Evolutionary conservation across 1,140 invertebrate species (phyloP).

Genomic region (Rhopalosiphum padi): DNA sequence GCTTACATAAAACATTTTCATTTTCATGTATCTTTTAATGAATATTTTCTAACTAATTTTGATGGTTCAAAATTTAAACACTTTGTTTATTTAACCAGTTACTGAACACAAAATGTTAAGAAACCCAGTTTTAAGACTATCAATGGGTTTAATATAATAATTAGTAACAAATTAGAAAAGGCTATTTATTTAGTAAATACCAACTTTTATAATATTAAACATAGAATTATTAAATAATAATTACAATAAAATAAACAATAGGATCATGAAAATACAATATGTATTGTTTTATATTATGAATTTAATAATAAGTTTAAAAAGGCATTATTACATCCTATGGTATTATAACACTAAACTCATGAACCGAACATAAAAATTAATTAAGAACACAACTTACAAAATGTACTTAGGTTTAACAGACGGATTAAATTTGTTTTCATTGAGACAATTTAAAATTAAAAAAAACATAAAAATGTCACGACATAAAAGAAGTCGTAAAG

Average conservation of each 20-base stretch:
- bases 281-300: not conserved
- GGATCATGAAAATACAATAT: not conserved
- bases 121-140: not conserved
- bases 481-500: constrained; percentile 31
- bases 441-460: constrained; percentile 24
- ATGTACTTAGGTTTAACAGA: constrained; percentile 26
- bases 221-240: not conserved
- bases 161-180: not conserved
- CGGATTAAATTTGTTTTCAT: not conserved
- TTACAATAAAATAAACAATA: constrained; percentile 26
- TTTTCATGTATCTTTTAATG: not conserved
- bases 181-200: constrained; percentile 24
- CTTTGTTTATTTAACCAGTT: not conserved
- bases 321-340: not conserved
- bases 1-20: not conserved
- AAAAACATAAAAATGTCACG: constrained; percentile 13
- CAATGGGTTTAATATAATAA: not conserved
- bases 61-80: not conserved
- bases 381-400: constrained; percentile 40
- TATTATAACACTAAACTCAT: not conserved
- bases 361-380: constrained; percentile 36
- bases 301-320: constrained; percentile 19
- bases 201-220: not conserved
- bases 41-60: not conserved
- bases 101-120: not conserved